Evolutionary conservation across 2,113 vertebrate species (phyloP), one percentile per base, ranked within the genome.

Genomic region (Scopus umbretta): DNA sequence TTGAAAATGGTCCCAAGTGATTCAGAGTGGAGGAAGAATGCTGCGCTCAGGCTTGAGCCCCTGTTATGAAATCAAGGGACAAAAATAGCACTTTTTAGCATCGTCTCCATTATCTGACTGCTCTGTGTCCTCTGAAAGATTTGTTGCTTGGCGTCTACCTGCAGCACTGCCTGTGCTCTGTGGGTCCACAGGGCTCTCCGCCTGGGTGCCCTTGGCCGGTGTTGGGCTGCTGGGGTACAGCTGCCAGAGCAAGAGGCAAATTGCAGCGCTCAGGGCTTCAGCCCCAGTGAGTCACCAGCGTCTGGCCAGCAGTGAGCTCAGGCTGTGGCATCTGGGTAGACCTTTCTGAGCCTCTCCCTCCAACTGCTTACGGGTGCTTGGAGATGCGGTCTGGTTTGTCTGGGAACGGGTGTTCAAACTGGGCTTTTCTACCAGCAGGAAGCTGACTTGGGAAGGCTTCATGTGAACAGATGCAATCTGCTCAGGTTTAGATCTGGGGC

Each of bases 301-400:
- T n/a, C 50, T 70, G 55, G 23, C 63, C 66, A 47, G 47, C 23
- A 45, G 47, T 67, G 73, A 74, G 63, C 47, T 96, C 42, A 62
- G 62, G 47, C 67, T 65, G 36, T 0, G 5, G 38, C 7, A 2
- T 67, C 43, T 71, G 82, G 26, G 52, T 70, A 17, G 38, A 81
- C 11, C 14, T 73, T 68, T 26, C 36, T 42, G 20, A 75, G 67
- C 59, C 27, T 74, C 34, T 84, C 49, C 47, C 17, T 75, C n/a
- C 2, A 3, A 16, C 13, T 0, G 2, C n/a, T 82, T 52, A 32
- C 0, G 5, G 15, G 27, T 42, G 30, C n/a, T 67, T 76, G 26
- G 40, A 56, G 70, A 49, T 90, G 49, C 3, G 3, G 10, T 76
- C 36, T 80, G 62, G 45, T 70, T 81, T 70, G n/a, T 34, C 47